Base-by-base conservation (phyloP, 2,113 vertebrate genomes). In the Silurus glanis region DNA sequence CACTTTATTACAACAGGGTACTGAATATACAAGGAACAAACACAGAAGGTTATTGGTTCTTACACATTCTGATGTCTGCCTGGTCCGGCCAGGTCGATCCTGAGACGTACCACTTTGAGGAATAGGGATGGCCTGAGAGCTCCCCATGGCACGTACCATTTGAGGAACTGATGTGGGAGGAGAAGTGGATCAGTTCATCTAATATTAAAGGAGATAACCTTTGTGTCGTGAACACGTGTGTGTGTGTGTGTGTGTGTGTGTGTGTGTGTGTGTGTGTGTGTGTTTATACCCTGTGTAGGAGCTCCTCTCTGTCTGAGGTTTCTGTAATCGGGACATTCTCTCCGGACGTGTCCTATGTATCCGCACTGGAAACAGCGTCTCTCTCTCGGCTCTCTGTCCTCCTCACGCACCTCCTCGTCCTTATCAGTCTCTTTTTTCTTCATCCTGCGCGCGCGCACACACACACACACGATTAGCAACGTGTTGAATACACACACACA, bases 391-490 rank as follows among this genome's bases (percentile, higher is more conserved):
- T 99, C 97, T 45, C 96, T 95, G 2, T 97, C 96, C 12, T 99
- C 98, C 89, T 98, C 98, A 88, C 98, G 97, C 3, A 93, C 85
- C 56, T 99, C 98, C 83, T 97, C 97, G 67, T 97, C 97, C 90
- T 97, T 97, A 83, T 97, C 97, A 37, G 95, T 97, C 89, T 99
- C 98, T 91, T 98, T 99, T 93, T 98, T 99, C 95, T 99, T 99
- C 89, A 99, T 94, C 91, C 98, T 99, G 92, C 12, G 0, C 5
- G 21, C 37, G 66, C 28, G 55, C 66, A 78, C 56, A 66, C 25
- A 82, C 61, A 87, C 81, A 56, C 17, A 82, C 45, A 23, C 37
- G 10, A 25, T 6, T 67, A 9, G n/a, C 53, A 47, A 28, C 8
- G 59, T 12, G 45, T 17, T 56, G 23, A 13, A 21, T 6, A 16